A percentile compares a stretch with the other conserved stretches of the same genome.
These are phyloP conservation scores for Microplitis mediator DNA, from an alignment of 1,140 invertebrate genomes.

Conservation along the genomic window DNA sequence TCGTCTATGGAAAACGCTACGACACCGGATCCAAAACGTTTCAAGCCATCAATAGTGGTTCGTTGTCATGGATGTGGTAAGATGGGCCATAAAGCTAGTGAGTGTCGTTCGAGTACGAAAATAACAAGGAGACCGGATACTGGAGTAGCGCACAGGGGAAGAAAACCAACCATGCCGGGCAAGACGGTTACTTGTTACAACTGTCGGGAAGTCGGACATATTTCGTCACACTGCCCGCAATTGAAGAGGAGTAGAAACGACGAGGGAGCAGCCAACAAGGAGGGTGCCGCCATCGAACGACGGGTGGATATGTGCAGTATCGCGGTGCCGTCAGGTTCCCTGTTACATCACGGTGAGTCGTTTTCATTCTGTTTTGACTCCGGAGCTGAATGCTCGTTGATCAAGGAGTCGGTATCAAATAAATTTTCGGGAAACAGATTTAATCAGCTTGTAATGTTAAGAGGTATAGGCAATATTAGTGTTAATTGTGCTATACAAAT, in stretches of 20 bases:
- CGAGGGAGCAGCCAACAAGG: background rate
- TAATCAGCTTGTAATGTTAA: conserved; percentile 7
- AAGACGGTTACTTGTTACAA: conserved; percentile 1
- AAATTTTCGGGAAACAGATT: conserved; percentile 22
- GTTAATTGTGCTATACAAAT: background rate
- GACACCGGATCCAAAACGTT: background rate
- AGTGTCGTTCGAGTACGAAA: background rate
- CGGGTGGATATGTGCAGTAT: conserved; percentile 6
- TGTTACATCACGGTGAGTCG: conserved; percentile 20
- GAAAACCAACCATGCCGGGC: too few species aligned
- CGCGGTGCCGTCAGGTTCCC: background rate
- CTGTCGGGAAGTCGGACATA: conserved; percentile 10
- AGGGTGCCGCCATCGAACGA: background rate
- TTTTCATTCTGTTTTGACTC: conserved; percentile 30
- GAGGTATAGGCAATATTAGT: conserved; percentile 6
- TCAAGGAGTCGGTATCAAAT: conserved; percentile 14
- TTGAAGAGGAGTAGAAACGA: background rate
- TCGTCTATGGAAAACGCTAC: background rate
- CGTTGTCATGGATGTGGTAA: background rate
- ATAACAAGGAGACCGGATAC: background rate
- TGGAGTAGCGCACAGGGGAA: background rate
- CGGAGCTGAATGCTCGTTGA: conserved; percentile 29
- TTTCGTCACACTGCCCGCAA: background rate
- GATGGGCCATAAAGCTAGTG: background rate
- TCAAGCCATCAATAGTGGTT: background rate